Base-by-base conservation (phyloP, 2,888 invertebrate genomes). In the Ectemnius continuus region DNA sequence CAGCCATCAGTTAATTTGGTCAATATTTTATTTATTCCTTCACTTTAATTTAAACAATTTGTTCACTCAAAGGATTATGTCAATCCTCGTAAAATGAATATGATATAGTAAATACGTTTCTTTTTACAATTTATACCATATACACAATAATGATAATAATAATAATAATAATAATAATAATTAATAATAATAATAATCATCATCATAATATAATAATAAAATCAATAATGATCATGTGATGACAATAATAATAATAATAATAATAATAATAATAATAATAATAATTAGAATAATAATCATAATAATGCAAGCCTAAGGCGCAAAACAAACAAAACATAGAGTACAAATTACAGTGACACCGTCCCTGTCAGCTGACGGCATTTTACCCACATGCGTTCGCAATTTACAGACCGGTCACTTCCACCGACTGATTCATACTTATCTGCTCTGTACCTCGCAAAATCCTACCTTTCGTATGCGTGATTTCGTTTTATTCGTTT, bases 61-160 rank as follows among this genome's bases (percentile, higher is more conserved):
- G 85, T 84, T 87, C 85, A 84, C 85, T 85, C 82, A 81, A 81
- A 84, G 85, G 81, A 86, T 81, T 69, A 75, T 80, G 70, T 76
- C 74, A 78, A 78, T 81, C 84, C 87, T 79, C 84, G 76, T 83
- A 73, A 87, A 86, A 86, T 87, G 86, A 87, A 87, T 87, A 87
- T 84, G 85, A 85, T 86, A 84, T 87, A 86, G 86, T 87, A 86
- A 87, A 87, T 87, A 87, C 81, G 84, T 83, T 85, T 76, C 85
- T 87, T 86, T 87, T 87, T 87, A 87, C 87, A 87, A 86, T 87
- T 85, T 84, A 87, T 86, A 86, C 82, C 85, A 87, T 87, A 82
- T 86, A 86, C 87, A 87, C 85, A 85, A 87, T 86, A 81, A 85
- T 86, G 81, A 76, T 73, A 78, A 60, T 67, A 69, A 61, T 60